Conservation (phyloP, 1,140 invertebrate species). For the Bilobella aurantiaca region DNA sequence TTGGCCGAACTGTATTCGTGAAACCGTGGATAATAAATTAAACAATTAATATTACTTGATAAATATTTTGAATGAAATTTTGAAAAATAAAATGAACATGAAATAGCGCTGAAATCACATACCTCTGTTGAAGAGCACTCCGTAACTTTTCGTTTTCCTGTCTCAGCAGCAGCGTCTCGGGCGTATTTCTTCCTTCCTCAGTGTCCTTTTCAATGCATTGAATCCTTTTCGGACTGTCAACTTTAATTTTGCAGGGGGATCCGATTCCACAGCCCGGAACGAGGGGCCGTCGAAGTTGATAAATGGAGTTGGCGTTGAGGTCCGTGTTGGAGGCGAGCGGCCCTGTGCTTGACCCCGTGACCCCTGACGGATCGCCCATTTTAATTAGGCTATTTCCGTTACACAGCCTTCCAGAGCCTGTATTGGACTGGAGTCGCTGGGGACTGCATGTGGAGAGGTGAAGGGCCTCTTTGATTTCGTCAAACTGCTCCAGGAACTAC, state of each 20-base stretch:
- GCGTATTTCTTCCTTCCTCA: conserved; percentile 37
- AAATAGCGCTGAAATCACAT: conserved; percentile 25
- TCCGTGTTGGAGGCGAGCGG: background rate
- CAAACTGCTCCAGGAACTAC: conserved; percentile 96
- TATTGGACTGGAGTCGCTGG: conserved; percentile 2
- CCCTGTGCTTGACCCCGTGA: background rate
- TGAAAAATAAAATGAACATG: background rate
- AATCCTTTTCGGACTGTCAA: conserved; percentile 37
- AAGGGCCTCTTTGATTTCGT: conserved; percentile 91
- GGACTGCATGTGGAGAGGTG: conserved; percentile 47
- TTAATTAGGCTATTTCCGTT: conserved; percentile 10
- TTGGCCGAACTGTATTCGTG: conserved; percentile 4
- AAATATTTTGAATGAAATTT: too few relatives aligned
- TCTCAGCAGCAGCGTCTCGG: conserved; percentile 74
- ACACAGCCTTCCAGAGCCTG: background rate
- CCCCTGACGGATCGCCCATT: background rate
- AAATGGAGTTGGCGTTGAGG: conserved; percentile 10
- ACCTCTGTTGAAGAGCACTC: conserved; percentile 88
- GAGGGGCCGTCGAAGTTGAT: conserved; percentile 34
- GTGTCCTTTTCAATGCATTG: conserved; percentile 49
- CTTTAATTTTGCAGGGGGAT: conserved; percentile 34
- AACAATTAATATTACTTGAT: too few relatives aligned
- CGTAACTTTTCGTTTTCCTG: conserved; percentile 95
- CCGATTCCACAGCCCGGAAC: conserved; percentile 28
- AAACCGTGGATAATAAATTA: background rate